Evolutionary conservation across 2,113 vertebrate genomes (phyloP), one percentile per base, ranked within the genome.

Genomic region (Cryptomyrus ogoouensis): DNA sequence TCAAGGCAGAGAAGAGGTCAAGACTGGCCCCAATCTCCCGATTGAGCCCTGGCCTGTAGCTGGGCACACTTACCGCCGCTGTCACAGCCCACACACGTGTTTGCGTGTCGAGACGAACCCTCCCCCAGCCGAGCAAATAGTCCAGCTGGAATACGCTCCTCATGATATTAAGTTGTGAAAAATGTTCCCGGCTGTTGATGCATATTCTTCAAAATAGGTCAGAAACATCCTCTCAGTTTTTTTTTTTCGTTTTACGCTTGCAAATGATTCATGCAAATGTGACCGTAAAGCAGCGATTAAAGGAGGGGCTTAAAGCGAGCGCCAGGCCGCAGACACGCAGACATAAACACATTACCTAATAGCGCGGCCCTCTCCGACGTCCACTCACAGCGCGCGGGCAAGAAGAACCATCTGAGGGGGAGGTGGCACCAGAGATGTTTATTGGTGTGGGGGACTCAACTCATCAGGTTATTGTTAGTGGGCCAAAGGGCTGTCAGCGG

Each of bases 311-410:
- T 56, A 56, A 21, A 10, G 7, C 2, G 2, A 1, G 9, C 9
- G 85, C 47, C 85, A 53, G 24, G 58, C 49, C 74, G 7, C 89
- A 90, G 31, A 74, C 39, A 83, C 15, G 52, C 90, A 88, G 90
- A 90, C 86, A 88, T 88, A 90, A 90, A 87, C 62, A 87, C 83
- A 50, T 53, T 50, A 58, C 83, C 89, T 83, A 90, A 88, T 56
- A 66, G 42, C 50, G 70, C 39, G 7, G 66, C 19, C 85, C 66
- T 42, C 88, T 74, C 46, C n/a, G 62, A 47, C n/a, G 46, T 19
- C 66, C 56, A 56, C 90, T 80, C 74, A 12, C 24, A 27, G 12
- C 47, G 44, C 39, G 77, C 31, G 4, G 70, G 39, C 88, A 62
- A 83, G 44, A 50, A 62, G 49, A 88, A 50, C 87, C 86, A 70